Base-by-base conservation (phyloP, 2,797 vertebrate species). In the Onychomys torridus region DNA sequence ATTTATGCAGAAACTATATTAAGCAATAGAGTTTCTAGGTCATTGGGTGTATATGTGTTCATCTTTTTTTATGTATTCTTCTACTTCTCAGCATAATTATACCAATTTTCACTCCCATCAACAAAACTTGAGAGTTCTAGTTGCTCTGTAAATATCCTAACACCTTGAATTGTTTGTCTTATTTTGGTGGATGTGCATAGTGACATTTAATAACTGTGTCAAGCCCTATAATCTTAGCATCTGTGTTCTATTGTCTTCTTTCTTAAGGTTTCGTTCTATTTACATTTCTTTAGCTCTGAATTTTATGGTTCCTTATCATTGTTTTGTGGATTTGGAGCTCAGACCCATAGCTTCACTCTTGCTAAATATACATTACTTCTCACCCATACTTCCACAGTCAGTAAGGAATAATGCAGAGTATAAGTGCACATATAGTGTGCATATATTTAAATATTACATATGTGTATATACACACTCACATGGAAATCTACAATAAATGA, bases 201-300 rank as follows among this genome's bases (percentile, higher is more conserved):
- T 40, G 65, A 73, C 71, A 87, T 49, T 79, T 90, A 79, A 89
- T 76, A 90, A 46, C 19, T 85, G 29, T 73, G 69, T 79, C 73
- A 87, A 84, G 59, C 71, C 46, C 8, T 27, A 14, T 83, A 57
- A 83, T 79, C 63, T 92, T 87, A 37, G 78, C 46, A 34, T 92
- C 65, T 85, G 52, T 78, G 23, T 79, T 76, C n/a, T 92, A 76
- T 87, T 29, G 32, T 96, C 83, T 90, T 59, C 25, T 77, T 95
- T 92, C 61, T 95, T 89, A 71, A 88, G 25, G 19, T 91, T 91
- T 89, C 49, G 37, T 87, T 86, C 69, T 76, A 52, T 83, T 91
- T 85, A 34, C 46, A 34, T 67, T 90, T 88, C n/a, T 40, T 96
- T 86, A 61, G 52, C 57, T 63, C 14, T 94, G 34, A 55, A 78